Conservation (phyloP, 1,140 invertebrate genomes). For the Antheraea pernyi region DNA sequence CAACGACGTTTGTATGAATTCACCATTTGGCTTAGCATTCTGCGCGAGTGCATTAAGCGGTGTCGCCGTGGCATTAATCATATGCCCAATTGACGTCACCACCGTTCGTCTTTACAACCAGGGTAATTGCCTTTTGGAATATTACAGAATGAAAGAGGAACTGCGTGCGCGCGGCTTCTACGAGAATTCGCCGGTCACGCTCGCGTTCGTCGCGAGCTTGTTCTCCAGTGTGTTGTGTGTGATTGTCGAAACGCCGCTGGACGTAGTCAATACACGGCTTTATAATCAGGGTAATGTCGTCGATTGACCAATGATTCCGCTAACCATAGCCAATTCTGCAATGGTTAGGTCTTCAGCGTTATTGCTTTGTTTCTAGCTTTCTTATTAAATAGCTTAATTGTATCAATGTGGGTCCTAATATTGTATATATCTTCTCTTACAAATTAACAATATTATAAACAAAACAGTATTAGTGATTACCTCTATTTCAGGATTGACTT, state of each 20-base stretch:
- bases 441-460: no score
- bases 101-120: conserved; percentile 93
- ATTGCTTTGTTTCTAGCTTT: no score
- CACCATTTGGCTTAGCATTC: conserved; percentile 83
- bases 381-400: no score
- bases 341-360: neutral
- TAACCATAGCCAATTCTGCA: neutral
- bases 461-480: no score
- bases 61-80: conserved; percentile 84
- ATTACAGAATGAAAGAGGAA: conserved; percentile 78
- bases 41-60: conserved; percentile 87
- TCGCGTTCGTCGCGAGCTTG: conserved; percentile 85
- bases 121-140: conserved; percentile 77
- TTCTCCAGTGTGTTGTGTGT: conserved; percentile 86
- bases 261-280: conserved; percentile 75
- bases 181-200: conserved; percentile 77
- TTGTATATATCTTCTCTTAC: no score
- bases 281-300: conserved; percentile 63
- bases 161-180: conserved; percentile 79
- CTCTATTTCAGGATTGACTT: no score
- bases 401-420: no score
- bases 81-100: conserved; percentile 93
- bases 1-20: conserved; percentile 78
- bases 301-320: neutral
- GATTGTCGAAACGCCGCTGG: conserved; percentile 90